Evolutionary conservation across 2,113 vertebrate species (phyloP).

Genomic region (Callospermophilus lateralis): DNA sequence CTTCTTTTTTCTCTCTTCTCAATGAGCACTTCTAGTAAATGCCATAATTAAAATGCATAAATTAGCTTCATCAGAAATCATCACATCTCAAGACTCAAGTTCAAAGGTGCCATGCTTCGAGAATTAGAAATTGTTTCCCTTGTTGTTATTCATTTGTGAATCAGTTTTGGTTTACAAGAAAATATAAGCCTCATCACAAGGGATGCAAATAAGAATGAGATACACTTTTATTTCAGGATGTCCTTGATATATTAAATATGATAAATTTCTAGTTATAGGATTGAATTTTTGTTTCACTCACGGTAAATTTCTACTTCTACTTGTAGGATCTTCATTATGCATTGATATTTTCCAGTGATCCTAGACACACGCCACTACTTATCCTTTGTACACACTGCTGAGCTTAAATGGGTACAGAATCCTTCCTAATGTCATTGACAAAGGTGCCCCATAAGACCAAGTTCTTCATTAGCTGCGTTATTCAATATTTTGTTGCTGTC

Average conservation of each 20-base stretch:
- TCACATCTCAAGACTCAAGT: conserved; percentile 42
- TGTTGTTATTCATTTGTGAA: background rate
- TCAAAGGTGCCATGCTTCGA: conserved; percentile 32
- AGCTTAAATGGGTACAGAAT: background rate
- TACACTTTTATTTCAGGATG: background rate
- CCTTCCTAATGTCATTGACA: background rate
- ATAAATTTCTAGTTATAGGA: background rate
- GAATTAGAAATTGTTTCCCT: conserved; percentile 47
- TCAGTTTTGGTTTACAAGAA: conserved; percentile 38
- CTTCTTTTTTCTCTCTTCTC: conserved; percentile 39
- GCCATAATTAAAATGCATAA: conserved; percentile 60
- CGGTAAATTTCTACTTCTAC: background rate
- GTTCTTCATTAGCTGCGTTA: conserved; percentile 55
- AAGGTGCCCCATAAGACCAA: background rate
- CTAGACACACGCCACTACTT: background rate
- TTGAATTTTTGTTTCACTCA: background rate
- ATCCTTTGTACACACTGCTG: background rate
- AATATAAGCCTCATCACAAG: background rate
- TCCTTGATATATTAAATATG: background rate
- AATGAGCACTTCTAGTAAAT: conserved; percentile 61
- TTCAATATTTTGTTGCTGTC: conserved; percentile 32
- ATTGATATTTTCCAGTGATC: background rate
- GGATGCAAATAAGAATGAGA: background rate
- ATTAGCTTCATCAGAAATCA: conserved; percentile 61
- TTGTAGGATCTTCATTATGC: background rate